Base-by-base conservation (phyloP, 1,140 invertebrate species). In the Carposina sasakii region DNA sequence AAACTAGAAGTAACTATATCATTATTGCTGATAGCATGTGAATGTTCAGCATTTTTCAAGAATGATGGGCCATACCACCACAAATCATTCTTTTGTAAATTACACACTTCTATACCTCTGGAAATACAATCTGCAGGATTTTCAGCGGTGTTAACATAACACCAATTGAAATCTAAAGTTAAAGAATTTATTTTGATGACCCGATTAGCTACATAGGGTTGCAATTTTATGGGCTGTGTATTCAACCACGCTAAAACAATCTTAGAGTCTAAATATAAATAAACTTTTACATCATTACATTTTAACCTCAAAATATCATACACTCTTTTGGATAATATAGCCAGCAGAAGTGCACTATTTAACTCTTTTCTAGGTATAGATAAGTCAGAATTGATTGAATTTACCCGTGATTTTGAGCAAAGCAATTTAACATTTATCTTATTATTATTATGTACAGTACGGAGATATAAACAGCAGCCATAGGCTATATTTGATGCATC, bases 361-460 rank as follows among this genome's bases (percentile, higher is more conserved):
- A 42, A 16, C 15, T 42, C 40, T 8, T 24, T 8, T 3, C 12
- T 4, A 2, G 40, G 40, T 24, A 42, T 42, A 6, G 21, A 24
- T 13, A 42, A 2, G 9, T n/a, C 15, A 24, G 22, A 24, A 24
- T 42, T 42, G 3, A 42, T 3, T 24, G 24, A 15, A 15, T 20
- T 22, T 24, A 42, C 40, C 16, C 40, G 20, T 10, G 40, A 42
- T 24, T 42, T 42, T 3, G 40, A 23, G 15, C 24, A 42, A 9
- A 42, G 15, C 22, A 42, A 24, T n/a, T 42, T 42, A 13, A 8
- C 9, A 2, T 3, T 4, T n/a, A 16, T 22, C 4, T 10, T 23
- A 2, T 22, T 22, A 24, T 42, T 17, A 13, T 3, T 6, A 42
- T 42, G n/a, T 13, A 23, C 3, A 15, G 13, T 23, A 4, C 40